A percentile compares a stretch with the other conserved stretches of the same genome.
Conservation (phyloP, 1,140 invertebrate genomes). For the Eueides isabella region DNA sequence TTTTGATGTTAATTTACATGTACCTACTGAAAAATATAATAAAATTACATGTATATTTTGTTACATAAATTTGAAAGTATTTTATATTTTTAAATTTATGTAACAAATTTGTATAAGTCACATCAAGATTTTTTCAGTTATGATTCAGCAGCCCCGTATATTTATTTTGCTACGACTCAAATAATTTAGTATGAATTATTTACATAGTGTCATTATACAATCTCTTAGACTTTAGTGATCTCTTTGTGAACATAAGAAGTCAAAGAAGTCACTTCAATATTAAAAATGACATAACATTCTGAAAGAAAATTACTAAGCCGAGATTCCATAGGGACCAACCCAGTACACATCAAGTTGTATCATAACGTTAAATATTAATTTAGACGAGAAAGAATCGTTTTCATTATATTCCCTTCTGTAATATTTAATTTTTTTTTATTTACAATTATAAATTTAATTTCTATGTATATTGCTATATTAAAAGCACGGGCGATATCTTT, state of each 20-base stretch:
- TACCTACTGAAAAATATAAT: too few relatives aligned
- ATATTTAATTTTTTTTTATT: neutral
- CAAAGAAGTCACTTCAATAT: slow-evolving; percentile 75
- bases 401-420: slow-evolving; percentile 50
- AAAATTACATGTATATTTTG: too few relatives aligned
- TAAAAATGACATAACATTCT: slow-evolving; percentile 79
- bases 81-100: too few relatives aligned
- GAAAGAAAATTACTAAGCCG: slow-evolving; percentile 79
- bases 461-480: too few relatives aligned
- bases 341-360: slow-evolving; percentile 75
- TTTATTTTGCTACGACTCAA: neutral
- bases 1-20: too few relatives aligned
- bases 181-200: neutral
- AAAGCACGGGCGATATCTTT: too few relatives aligned
- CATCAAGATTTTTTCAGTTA: neutral
- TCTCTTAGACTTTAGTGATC: slow-evolving; percentile 54
- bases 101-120: too few relatives aligned
- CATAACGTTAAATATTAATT: slow-evolving; percentile 78
- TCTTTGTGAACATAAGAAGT: slow-evolving; percentile 66
- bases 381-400: slow-evolving; percentile 55
- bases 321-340: slow-evolving; percentile 69
- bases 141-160: neutral
- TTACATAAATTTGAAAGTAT: too few relatives aligned
- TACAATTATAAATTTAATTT: too few relatives aligned
- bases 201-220: slow-evolving; percentile 57